Evolutionary conservation across 1,140 invertebrate genomes (phyloP).

Genomic region (Drosophila rufa): DNA sequence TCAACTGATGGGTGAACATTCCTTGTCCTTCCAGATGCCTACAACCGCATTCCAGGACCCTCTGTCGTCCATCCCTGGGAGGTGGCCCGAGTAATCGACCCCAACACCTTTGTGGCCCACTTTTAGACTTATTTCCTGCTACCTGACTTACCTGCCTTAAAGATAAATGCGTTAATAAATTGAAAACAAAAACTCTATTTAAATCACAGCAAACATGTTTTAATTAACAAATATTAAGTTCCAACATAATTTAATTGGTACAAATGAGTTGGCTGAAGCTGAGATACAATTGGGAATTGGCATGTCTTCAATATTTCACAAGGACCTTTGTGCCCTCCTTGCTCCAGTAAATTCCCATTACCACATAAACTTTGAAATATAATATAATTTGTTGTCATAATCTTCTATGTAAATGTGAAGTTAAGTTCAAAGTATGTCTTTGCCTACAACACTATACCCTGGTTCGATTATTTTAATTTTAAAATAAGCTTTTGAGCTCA

Average conservation of each 20-base stretch:
- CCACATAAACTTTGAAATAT: too few relatives aligned
- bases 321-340: too few relatives aligned
- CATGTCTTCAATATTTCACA: too few relatives aligned
- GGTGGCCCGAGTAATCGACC: slow-evolving; percentile 65
- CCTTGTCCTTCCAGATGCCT: slow-evolving; percentile 46
- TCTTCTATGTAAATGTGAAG: too few relatives aligned
- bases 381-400: too few relatives aligned
- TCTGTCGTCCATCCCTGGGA: slow-evolving; percentile 67
- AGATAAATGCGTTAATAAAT: slow-evolving; percentile 38
- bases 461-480: too few relatives aligned
- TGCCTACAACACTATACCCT: too few relatives aligned
- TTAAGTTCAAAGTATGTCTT: too few relatives aligned
- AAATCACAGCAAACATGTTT: slow-evolving; percentile 17
- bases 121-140: slow-evolving; percentile 9
- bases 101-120: slow-evolving; percentile 67
- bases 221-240: background rate
- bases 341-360: too few relatives aligned
- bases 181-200: slow-evolving; percentile 13
- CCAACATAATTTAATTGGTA: background rate
- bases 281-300: too few relatives aligned
- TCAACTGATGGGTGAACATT: background rate
- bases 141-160: slow-evolving; percentile 26
- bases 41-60: slow-evolving; percentile 64
- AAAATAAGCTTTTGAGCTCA: too few relatives aligned
- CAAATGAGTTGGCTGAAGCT: too few relatives aligned